Base-by-base conservation (phyloP, 30 jellyfish, hydroid and myxozoan genomes). In the Aurelia coerulea region DNA sequence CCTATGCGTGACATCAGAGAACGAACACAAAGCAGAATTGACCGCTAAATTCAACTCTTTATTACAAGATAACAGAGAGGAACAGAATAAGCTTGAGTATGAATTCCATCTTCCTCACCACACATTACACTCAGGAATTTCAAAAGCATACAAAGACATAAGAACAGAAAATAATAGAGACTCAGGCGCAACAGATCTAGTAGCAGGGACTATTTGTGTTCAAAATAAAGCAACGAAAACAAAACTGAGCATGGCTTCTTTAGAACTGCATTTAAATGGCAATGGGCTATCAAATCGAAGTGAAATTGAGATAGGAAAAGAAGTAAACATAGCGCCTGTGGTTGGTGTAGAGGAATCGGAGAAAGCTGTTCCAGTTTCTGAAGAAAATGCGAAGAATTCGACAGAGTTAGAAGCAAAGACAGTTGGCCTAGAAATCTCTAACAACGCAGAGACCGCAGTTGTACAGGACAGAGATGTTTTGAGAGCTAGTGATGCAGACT, bases 101-200 rank as follows among this genome's bases (percentile, higher is more conserved):
- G 65, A 72, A 53, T 79, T 62, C 89, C 32, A 35, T 31, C 68
- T 14, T 29, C 50, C 73, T 17, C 32, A 65, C 89, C 89, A 32
- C 89, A 79, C 62, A 62, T 52, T 12, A 71, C 6, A 32, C 73
- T 37, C 58, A 62, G 89, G 80, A 79, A 79, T 79, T 65, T 64
- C 60, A 17, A 65, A 64, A n/a, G 80, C 80, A 41, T 71, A 65
- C 81, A 79, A 31, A 31, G 41, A 42, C 80, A 65, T 41, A 41
- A 64, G 3, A 63, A 14, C 52, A 15, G 72, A 23, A 62, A 71
- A 67, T 18, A 58, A 18, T 62, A 41, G 33, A 29, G 62, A 4
- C 52, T 14, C 56, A 49, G 65, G 19, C 63, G 80, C 3, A 58
- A 52, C 34, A 15, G 87, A 9, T 60, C 41, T 51, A n/a, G 19